Conservation (phyloP, 2,113 vertebrate species). For the Chauna torquata region DNA sequence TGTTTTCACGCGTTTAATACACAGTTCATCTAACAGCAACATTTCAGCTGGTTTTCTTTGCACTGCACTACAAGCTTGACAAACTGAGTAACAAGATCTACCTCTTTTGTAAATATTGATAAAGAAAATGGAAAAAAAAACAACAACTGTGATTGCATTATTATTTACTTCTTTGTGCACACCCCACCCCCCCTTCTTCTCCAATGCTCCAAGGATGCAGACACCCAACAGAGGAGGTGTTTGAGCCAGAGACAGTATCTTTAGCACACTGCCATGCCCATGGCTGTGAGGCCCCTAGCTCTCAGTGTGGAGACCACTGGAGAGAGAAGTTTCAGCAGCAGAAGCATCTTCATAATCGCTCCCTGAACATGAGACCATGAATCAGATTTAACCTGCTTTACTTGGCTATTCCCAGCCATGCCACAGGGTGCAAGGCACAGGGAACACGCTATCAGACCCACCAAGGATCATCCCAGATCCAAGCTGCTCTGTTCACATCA, state of each 20-base stretch:
- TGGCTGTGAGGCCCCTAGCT: neutral
- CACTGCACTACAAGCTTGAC: neutral
- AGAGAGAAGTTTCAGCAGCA: neutral
- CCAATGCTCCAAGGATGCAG: neutral
- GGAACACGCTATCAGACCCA: neutral
- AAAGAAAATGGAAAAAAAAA: neutral
- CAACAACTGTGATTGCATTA: neutral
- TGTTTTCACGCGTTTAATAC: neutral
- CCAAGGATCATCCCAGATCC: neutral
- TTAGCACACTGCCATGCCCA: rapidly evolving
- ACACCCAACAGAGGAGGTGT: neutral
- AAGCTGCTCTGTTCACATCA: neutral
- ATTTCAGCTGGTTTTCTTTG: neutral
- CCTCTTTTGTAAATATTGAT: neutral
- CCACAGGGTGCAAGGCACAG: neutral
- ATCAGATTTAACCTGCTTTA: neutral
- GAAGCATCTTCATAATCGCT: neutral
- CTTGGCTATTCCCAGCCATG: neutral
- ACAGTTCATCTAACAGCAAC: neutral
- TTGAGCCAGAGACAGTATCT: neutral
- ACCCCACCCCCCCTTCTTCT: neutral
- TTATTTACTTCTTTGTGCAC: neutral
- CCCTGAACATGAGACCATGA: rapidly evolving
- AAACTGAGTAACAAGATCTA: neutral
- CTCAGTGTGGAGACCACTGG: neutral